These are phyloP conservation scores for Penaeus monodon DNA, from an alignment of 2,888 invertebrate genomes.

Conservation along the genomic window DNA sequence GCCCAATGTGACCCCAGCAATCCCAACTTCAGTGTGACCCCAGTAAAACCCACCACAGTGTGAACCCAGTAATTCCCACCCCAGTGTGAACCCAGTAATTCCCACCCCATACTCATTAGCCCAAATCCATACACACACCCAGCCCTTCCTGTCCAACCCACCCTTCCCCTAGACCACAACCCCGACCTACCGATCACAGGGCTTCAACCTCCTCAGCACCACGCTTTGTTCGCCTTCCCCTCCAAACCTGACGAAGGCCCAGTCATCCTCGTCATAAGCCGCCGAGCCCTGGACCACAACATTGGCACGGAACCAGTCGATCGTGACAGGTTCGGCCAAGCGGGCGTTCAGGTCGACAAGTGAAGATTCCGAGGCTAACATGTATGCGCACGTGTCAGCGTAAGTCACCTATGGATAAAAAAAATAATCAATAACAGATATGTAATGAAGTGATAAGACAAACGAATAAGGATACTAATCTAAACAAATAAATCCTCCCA, in stretches of 20 bases:
- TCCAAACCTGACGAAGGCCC: conserved; percentile 54
- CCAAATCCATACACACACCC: too few species aligned
- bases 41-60: too few species aligned
- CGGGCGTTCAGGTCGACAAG: conserved; percentile 51
- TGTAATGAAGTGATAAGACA: neutral
- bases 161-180: neutral
- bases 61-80: too few species aligned
- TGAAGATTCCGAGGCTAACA: conserved; percentile 11
- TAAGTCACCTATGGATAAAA: conserved; percentile 9
- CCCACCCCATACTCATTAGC: too few species aligned
- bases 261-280: conserved; percentile 49
- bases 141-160: too few species aligned
- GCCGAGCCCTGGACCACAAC: conserved; percentile 42
- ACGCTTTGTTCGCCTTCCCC: neutral
- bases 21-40: too few species aligned
- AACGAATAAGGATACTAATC: neutral
- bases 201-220: conserved; percentile 50
- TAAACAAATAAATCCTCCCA: too few species aligned
- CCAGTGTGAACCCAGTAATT: too few species aligned
- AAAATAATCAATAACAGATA: neutral
- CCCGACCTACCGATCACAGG: conserved; percentile 46
- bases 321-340: conserved; percentile 25
- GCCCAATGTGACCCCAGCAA: too few species aligned
- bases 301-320: conserved; percentile 41
- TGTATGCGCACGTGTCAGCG: conserved; percentile 43